Base-by-base conservation (phyloP, 1,140 invertebrate genomes). In the Phenacoccus solenopsis region DNA sequence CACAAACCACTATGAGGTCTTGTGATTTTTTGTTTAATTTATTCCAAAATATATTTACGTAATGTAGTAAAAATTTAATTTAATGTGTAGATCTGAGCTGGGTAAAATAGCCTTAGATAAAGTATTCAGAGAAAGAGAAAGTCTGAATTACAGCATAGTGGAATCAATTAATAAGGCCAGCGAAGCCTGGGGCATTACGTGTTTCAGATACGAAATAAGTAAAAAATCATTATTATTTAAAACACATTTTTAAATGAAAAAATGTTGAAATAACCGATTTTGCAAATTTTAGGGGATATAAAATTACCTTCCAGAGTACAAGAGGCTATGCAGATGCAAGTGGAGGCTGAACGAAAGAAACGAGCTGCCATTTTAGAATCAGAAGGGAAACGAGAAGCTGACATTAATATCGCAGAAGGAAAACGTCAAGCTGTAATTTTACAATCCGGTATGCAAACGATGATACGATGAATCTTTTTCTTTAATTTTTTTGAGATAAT, bases 251-350 rank as follows among this genome's bases (percentile, higher is more conserved):
- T 28, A 30, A n/a, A n/a, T n/a, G n/a, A n/a, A n/a, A n/a, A n/a
- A n/a, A n/a, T n/a, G n/a, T n/a, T n/a, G n/a, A n/a, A n/a, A n/a
- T n/a, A n/a, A n/a, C 13, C 4, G 59, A 30, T 70, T 64, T 24
- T 57, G 28, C 56, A 32, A 49, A 64, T 76, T 70, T 20, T 73
- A 94, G 90, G 91, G 81, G 93, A 98, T 78, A 96, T 98, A 74
- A 91, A 88, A 78, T 80, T 99, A 73, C 98, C 98, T 9, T 79
- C 82, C 1, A 86, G 94, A 78, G 92, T 99, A 3, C 94, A 98
- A 77, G 96, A 98, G 82, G 97, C 97, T 4, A 99, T 99, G 97
- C 97, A 99, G 81, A 98, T 98, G 94, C 97, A 99, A 83, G 95
- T 99, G 0, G 96, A 98, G 82, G 96, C 96, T 0, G 97, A 99